Percentiles rank a stretch among this genome's conserved stretches.
phyloP scores from a whole-genome alignment of 2,797 vertebrate genomes.

The Euphonia xanthogaster region DNA sequence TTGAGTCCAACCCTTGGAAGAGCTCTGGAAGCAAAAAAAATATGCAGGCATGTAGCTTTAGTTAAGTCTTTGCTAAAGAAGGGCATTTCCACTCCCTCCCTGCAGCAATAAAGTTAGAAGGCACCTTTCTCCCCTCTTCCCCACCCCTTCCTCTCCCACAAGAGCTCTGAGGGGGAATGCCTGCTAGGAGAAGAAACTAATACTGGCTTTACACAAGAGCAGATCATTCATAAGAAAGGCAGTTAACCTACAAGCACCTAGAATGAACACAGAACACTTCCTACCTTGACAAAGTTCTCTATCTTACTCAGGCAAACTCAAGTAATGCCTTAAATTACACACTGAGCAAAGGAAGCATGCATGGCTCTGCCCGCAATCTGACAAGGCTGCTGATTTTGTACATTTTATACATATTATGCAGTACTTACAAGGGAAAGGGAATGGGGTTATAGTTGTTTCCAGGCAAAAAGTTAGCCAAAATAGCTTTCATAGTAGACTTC shows the following conservation, averaged over 20 bases:
- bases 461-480: conserved; percentile 95
- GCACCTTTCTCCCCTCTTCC: neutral
- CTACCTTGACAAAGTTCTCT: neutral
- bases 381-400: neutral
- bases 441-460: conserved; percentile 96
- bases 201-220: neutral
- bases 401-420: neutral
- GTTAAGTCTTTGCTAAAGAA: neutral
- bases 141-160: neutral
- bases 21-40: conserved; percentile 55
- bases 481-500: conserved; percentile 99
- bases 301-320: neutral
- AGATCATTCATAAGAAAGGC: neutral
- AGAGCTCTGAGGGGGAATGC: neutral
- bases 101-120: neutral
- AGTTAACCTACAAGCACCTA: neutral
- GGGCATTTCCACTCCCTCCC: neutral
- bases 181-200: neutral
- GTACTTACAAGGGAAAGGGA: conserved; percentile 94
- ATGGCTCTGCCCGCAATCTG: neutral
- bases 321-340: neutral
- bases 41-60: neutral
- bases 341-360: neutral
- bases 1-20: conserved; percentile 54
- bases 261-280: neutral